Conservation (phyloP, 2,888 invertebrate species). For the Erebia epiphron region DNA sequence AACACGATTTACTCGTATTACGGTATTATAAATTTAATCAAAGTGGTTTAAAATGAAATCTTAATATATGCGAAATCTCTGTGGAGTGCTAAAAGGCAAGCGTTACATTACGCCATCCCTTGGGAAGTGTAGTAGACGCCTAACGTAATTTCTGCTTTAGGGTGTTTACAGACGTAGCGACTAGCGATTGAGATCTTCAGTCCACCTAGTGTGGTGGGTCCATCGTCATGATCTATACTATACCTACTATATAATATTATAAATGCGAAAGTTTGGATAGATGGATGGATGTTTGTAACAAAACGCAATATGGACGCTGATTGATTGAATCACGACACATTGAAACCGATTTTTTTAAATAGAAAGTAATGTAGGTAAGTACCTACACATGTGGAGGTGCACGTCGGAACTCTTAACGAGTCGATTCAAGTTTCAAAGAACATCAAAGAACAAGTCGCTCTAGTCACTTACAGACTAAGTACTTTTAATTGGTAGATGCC, state of each 20-base stretch:
- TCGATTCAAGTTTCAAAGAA: background rate
- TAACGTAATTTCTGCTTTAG: conserved; percentile 31
- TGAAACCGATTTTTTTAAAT: no score
- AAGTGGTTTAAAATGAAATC: background rate
- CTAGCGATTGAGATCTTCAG: no score
- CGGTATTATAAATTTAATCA: conserved; percentile 5
- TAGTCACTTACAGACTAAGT: background rate
- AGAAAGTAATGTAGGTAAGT: background rate
- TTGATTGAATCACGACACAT: no score
- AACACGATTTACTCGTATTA: background rate
- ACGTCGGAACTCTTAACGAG: background rate
- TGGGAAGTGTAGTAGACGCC: conserved; percentile 33
- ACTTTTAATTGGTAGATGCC: conserved; percentile 1
- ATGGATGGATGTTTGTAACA: no score
- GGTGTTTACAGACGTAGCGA: conserved; percentile 16
- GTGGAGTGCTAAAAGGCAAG: conserved; percentile 6
- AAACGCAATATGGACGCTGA: no score
- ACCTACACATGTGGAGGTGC: background rate
- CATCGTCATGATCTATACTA: no score
- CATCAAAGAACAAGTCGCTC: background rate
- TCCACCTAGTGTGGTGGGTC: no score
- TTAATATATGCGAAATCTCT: conserved; percentile 17
- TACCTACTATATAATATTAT: no score
- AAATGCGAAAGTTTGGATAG: no score
- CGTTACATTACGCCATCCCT: conserved; percentile 37